A percentile compares a stretch with the other conserved stretches of the same genome.
These are phyloP conservation scores for Bursaphelenchus mucronatus DNA, from an alignment of 1,140 invertebrate genomes.

Conservation along the genomic window DNA sequence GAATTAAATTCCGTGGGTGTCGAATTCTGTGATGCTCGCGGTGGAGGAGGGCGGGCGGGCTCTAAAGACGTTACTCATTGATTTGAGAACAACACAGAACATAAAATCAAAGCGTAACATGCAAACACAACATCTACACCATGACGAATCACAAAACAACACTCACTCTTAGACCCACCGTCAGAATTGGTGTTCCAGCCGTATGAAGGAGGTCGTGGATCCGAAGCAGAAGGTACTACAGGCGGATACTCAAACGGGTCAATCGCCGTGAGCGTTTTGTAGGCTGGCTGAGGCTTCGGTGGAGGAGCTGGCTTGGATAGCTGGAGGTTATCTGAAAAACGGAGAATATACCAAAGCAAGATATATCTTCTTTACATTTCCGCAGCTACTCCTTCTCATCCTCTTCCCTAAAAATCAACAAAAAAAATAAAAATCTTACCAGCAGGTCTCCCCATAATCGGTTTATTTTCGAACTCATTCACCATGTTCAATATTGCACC, in stretches of 20 bases:
- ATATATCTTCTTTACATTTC: too few relatives aligned
- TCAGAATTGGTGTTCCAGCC: background rate
- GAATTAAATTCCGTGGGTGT: too few relatives aligned
- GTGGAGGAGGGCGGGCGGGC: conserved; percentile 25
- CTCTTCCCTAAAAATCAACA: too few relatives aligned
- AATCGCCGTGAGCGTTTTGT: conserved; percentile 11
- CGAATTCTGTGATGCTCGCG: conserved; percentile 41
- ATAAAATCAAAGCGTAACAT: background rate
- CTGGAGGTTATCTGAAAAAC: too few relatives aligned
- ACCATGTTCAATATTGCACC: conserved; percentile 23
- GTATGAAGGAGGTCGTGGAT: background rate
- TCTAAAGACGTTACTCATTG: conserved; percentile 12
- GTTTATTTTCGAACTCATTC: conserved; percentile 41
- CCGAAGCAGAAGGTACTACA: background rate
- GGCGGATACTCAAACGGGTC: conserved; percentile 20
- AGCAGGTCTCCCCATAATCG: conserved; percentile 33
- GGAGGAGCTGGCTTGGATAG: too few relatives aligned
- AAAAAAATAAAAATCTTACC: too few relatives aligned
- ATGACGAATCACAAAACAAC: background rate
- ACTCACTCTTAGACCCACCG: background rate
- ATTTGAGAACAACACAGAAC: conserved; percentile 5
- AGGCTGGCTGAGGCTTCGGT: conserved; percentile 1
- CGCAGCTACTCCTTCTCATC: too few relatives aligned
- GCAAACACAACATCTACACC: background rate
- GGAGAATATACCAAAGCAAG: too few relatives aligned